These are phyloP conservation scores for Helicolenus hilgendorfi DNA, from an alignment of 2,797 vertebrate species.

Conservation along the genomic window DNA sequence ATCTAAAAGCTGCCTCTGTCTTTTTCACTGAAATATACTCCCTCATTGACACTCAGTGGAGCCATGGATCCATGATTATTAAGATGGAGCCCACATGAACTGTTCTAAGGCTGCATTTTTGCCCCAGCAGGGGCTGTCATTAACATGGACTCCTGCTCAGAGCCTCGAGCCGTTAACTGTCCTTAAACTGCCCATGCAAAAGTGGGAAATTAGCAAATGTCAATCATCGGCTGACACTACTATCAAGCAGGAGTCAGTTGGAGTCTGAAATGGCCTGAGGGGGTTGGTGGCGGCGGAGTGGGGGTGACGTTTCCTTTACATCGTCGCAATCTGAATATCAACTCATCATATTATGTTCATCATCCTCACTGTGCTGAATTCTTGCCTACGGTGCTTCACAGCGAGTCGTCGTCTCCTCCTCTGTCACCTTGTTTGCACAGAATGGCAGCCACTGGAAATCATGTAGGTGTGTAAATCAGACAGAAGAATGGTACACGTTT, in stretches of 20 bases:
- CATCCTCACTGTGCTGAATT: conserved; percentile 53
- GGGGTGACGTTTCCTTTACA: conserved; percentile 26
- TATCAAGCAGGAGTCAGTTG: conserved; percentile 47
- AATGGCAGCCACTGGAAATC: conserved; percentile 59
- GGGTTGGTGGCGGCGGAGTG: conserved; percentile 14
- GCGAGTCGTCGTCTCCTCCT: conserved; percentile 32
- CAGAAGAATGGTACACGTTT: neutral
- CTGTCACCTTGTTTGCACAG: conserved; percentile 56
- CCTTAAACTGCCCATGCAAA: conserved; percentile 55
- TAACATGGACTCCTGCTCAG: conserved; percentile 65
- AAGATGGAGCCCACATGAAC: conserved; percentile 5
- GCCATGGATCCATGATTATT: neutral
- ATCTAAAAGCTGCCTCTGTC: neutral
- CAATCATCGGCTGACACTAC: conserved; percentile 75
- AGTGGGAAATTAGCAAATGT: conserved; percentile 81
- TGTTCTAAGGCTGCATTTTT: conserved; percentile 27
- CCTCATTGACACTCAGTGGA: neutral
- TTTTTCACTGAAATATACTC: neutral
- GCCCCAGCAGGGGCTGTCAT: conserved; percentile 65
- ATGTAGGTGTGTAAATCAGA: conserved; percentile 64
- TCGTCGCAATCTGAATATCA: conserved; percentile 67
- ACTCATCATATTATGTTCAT: conserved; percentile 61
- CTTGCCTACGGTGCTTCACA: conserved; percentile 62
- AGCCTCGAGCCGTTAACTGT: conserved; percentile 64
- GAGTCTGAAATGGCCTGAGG: conserved; percentile 42